phyloP scores from a whole-genome alignment of 2,113 vertebrate genomes.

The Silurus asotus region DNA sequence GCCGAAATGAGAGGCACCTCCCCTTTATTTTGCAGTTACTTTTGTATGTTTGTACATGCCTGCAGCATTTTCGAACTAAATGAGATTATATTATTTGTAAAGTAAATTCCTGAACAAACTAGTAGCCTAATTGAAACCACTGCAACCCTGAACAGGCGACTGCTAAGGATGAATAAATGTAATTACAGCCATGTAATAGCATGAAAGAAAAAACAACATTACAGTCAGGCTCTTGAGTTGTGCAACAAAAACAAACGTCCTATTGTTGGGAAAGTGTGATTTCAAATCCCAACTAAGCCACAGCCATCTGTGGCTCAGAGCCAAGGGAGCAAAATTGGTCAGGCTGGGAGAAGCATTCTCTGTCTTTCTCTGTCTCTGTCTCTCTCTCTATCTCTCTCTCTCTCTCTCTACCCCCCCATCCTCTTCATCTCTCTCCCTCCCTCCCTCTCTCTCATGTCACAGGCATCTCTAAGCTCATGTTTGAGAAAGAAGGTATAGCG shows the following conservation, averaged over 20 bases:
- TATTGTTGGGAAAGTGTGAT: background rate
- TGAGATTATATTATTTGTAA: background rate
- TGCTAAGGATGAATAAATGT: background rate
- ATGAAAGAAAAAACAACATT: background rate
- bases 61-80: background rate
- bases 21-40: background rate
- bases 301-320: background rate
- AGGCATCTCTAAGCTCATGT: background rate
- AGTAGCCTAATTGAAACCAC: background rate
- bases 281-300: background rate
- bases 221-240: background rate
- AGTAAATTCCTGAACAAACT: background rate
- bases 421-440: too few species aligned
- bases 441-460: too few species aligned
- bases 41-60: background rate
- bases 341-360: background rate
- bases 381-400: too few species aligned
- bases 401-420: too few species aligned
- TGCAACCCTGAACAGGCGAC: background rate
- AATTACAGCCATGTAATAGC: background rate
- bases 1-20: background rate
- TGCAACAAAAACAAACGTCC: background rate
- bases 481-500: background rate
- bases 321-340: background rate
- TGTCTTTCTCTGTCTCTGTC: too few species aligned